A percentile compares a stretch with the other conserved stretches of the same genome.
Conservation (phyloP, 2,797 vertebrate species). For the Myoxocephalus aenaeus region DNA sequence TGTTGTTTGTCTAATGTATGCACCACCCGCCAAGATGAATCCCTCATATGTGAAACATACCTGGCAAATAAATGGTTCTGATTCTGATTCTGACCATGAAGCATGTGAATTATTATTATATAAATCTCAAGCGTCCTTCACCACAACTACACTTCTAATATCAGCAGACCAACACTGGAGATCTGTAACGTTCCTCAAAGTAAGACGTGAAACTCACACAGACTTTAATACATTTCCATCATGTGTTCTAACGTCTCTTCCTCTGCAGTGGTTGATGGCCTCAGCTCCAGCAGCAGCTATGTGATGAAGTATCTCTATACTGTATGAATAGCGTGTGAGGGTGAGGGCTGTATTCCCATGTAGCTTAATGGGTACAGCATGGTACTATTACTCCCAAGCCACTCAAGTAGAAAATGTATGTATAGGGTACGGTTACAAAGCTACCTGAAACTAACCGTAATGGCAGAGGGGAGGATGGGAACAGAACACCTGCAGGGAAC, state of each 20-base stretch:
- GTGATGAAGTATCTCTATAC: neutral
- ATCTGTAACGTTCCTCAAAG: neutral
- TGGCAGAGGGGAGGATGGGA: neutral
- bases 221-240: no score
- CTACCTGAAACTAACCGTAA: neutral
- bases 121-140: neutral
- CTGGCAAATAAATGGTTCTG: no score
- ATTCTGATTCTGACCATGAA: no score
- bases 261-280: neutral
- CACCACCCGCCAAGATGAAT: no score
- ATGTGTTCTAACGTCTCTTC: neutral
- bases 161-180: neutral
- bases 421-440: neutral
- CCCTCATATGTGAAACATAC: no score
- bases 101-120: no score
- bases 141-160: neutral
- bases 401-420: constrained; percentile 5
- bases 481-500: neutral
- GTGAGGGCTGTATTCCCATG: neutral
- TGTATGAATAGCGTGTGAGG: neutral
- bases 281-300: no score
- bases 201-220: neutral
- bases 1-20: no score
- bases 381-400: constrained; percentile 14
- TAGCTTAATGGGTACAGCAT: constrained; percentile 2